Evolutionary conservation across 1,140 invertebrate genomes (phyloP).

Genomic region (Grapholita molesta): DNA sequence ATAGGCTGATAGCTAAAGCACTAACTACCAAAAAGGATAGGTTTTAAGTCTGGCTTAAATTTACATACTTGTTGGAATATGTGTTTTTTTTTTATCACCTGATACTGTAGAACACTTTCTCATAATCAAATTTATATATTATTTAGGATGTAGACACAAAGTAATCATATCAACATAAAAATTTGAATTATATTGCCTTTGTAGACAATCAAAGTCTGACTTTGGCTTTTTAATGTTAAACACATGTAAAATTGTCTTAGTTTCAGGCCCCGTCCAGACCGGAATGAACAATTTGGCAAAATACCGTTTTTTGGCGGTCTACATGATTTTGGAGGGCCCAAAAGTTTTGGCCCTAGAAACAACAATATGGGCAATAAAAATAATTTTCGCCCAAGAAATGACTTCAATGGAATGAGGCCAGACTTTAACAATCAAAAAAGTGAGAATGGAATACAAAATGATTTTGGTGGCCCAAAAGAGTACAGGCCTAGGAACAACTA

Average conservation of each 20-base stretch:
- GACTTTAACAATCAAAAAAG: slow-evolving; percentile 77
- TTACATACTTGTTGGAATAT: no score
- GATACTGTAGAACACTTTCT: no score
- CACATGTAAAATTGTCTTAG: slow-evolving; percentile 40
- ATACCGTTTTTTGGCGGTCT: slow-evolving; percentile 70
- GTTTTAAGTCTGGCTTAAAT: no score
- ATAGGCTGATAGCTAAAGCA: no score
- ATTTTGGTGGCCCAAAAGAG: slow-evolving; percentile 73
- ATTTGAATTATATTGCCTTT: slow-evolving; percentile 22
- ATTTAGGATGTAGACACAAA: no score
- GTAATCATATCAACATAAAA: slow-evolving; percentile 12
- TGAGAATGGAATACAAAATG: slow-evolving; percentile 59
- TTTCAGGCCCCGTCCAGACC: slow-evolving; percentile 79
- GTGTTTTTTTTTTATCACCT: no score
- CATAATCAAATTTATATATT: no score
- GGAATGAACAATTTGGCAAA: slow-evolving; percentile 81
- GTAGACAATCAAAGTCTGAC: background rate
- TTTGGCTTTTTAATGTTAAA: background rate
- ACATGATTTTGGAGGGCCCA: slow-evolving; percentile 75
- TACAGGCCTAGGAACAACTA: slow-evolving; percentile 78
- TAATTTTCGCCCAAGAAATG: slow-evolving; percentile 70
- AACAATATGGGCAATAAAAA: slow-evolving; percentile 62
- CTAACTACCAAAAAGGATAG: no score
- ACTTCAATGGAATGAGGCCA: slow-evolving; percentile 77
- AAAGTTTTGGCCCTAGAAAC: slow-evolving; percentile 73